These are phyloP conservation scores for Corapipo altera DNA, from an alignment of 2,113 vertebrate species.

Conservation along the genomic window DNA sequence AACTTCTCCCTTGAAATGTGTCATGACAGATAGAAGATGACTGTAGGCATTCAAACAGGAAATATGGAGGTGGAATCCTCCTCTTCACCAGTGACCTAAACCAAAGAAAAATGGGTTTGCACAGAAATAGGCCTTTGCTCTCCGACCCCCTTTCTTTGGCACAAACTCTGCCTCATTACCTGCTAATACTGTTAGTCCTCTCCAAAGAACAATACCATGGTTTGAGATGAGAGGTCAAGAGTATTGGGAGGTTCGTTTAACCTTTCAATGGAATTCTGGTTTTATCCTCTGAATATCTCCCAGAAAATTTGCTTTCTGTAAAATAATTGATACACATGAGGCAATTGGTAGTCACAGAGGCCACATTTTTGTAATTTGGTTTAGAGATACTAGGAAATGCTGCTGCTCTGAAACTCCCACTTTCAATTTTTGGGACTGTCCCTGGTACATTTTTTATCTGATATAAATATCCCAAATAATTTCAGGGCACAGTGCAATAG, in stretches of 20 bases:
- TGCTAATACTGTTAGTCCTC: not conserved
- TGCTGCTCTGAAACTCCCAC: not conserved
- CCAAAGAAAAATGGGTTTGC: not conserved
- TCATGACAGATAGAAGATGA: conserved; percentile 13
- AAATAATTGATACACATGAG: not conserved
- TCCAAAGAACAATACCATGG: not conserved
- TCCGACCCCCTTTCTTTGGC: not conserved
- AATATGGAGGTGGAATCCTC: not conserved
- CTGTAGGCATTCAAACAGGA: not conserved
- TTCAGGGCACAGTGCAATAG: not conserved
- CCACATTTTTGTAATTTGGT: not conserved
- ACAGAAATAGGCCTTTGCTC: not conserved
- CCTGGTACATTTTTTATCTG: not conserved
- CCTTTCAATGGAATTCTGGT: not conserved
- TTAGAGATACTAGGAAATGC: not conserved
- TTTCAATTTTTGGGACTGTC: not conserved
- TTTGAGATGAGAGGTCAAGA: not conserved
- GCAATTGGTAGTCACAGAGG: not conserved
- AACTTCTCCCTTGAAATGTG: conserved; percentile 32
- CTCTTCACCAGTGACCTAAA: not conserved
- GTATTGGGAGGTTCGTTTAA: not conserved
- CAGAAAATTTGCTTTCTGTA: not conserved
- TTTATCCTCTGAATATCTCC: not conserved
- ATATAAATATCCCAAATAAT: not conserved
- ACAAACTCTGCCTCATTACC: not conserved